Base-by-base conservation (phyloP, 37 sponge, comb jelly and placozoan genomes). In the Agelas oroides region DNA sequence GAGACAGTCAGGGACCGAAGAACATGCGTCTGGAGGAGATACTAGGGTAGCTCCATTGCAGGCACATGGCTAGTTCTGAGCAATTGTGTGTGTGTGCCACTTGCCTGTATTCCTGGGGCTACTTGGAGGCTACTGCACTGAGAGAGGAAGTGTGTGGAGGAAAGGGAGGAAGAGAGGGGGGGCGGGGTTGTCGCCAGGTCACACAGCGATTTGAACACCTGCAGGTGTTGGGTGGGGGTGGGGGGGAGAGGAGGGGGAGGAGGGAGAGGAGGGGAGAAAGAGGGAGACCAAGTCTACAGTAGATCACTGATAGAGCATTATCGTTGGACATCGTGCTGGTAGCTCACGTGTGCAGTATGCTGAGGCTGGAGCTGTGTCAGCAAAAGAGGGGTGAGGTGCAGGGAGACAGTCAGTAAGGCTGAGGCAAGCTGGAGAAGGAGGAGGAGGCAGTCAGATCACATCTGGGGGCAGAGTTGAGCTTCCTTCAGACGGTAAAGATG, bases 111-210 rank as follows among this genome's bases (percentile, higher is more conserved):
- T 18, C 33, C 33, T 25, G 67, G 17, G 24, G 67, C 27, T 24
- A 66, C 1, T 27, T 66, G 67, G 28, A 66, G 67, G 28, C 67
- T 24, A 15, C 67, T 33, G 33, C 67, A 66, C 67, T 66, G 67
- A 27, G 67, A 66, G 33, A 66, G 67, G 33, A 66, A 66, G 27
- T 34, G 33, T 1, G 67, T 24, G 30, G 16, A 33, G 16, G 67
- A 16, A 18, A 66, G 28, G 30, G 67, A n/a, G 18, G 33, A 18
- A 2, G 67, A 27, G 67, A 66, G 67, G 67, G 67, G 67, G 18
- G 67, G 67, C 18, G 19, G 25, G 33, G 30, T 18, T 66, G 17
- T 24, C 27, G 28, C 67, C 19, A 66, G 67, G 33, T 66, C 67
- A 66, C 28, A 66, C 67, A 66, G 33, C 17, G 33, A 34, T 30